Base-by-base conservation (phyloP, 2,113 vertebrate species). In the Platysteira castanea region DNA sequence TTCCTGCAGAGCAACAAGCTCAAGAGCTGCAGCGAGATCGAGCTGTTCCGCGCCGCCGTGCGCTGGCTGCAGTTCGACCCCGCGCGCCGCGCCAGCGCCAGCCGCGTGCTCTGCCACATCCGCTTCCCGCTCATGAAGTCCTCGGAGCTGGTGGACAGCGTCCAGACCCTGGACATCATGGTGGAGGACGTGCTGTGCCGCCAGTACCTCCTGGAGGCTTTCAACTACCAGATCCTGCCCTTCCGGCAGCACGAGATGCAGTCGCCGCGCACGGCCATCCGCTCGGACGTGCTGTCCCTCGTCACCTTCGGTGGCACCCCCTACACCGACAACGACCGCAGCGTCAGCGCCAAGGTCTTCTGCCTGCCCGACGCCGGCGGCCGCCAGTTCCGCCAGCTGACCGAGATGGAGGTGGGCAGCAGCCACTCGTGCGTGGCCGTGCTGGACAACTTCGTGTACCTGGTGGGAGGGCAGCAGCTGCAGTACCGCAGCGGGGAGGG, bases 191-290 rank as follows among this genome's bases (percentile, higher is more conserved):
- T 99, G 63, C 82, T 98, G 41, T 99, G 99, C 96, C 98, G 99
- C 8, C 99, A 98, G 95, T 99, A 98, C 92, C 98, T 99, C 78
- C 98, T 99, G 15, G 99, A 99, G 87, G 99, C 99, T 28, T 99
- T 99, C 97, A 99, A 99, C 74, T 99, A 99, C 97, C 99, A 99
- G 97, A 99, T 99, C 92, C 98, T 99, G 87, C 99, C 99, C 23
- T 99, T 99, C 87, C 97, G 99, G 23, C 99, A 99, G 97, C 99
- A 99, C 2, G 99, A 99, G 96, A 99, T 99, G 99, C 99, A 99
- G 93, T 99, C 99, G 0, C 96, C 98, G 0, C 98, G 99, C 46
- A 99, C 99, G 0, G 82, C 97, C 18, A 98, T 99, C 87, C 99
- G 99, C 74, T 99, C 99, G 0, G 99, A 99, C 0, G 97, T 98